Evolutionary conservation across 1,140 invertebrate genomes (phyloP), one percentile per base, ranked within the genome.

Genomic region (Diachasma alloeum): DNA sequence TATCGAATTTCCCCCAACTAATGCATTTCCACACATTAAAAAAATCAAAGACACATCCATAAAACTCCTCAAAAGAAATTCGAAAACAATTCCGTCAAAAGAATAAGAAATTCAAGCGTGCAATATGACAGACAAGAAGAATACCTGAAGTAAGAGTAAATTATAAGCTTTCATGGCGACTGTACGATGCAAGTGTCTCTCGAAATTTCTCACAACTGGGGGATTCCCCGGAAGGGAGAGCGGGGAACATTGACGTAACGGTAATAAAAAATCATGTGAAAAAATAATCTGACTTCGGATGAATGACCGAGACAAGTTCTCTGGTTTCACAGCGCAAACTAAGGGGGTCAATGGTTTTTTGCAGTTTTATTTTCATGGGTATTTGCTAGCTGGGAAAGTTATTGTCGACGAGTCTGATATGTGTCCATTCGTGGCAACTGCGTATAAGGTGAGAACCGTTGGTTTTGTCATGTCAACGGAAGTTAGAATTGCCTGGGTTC

Each of bases 391-490:
- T n/a, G 56, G 46, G n/a, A 74, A 59, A 46, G 68, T 78, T 63
- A 74, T 74, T 31, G 24, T 70, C 17, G 71, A 74, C 15, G 63
- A 56, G 46, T 74, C 39, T 19, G 67, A 69, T 56, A 53, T 67
- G 37, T 74, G 10, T n/a, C 78, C 76, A 56, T 70, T 67, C 39
- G 67, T 68, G 19, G 17, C 44, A 66, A 77, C 39, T 31, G 75
- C 68, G 22, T 77, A 75, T n/a, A 75, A 63, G n/a, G 56, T 74
- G n/a, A 74, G 37, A 37, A 66, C 56, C 11, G 44, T 26, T 31
- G 75, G 13, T 59, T 59, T 42, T 39, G 69, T 17, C 4, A 17
- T 17, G 67, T 70, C 71, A 10, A 72, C 0, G 1, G 72, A 15
- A 36, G 69, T 19, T 19, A 76, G 26, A 71, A 77, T 24, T 11